phyloP scores from a whole-genome alignment of 2,888 invertebrate species.

The Stramonita haemastoma region DNA sequence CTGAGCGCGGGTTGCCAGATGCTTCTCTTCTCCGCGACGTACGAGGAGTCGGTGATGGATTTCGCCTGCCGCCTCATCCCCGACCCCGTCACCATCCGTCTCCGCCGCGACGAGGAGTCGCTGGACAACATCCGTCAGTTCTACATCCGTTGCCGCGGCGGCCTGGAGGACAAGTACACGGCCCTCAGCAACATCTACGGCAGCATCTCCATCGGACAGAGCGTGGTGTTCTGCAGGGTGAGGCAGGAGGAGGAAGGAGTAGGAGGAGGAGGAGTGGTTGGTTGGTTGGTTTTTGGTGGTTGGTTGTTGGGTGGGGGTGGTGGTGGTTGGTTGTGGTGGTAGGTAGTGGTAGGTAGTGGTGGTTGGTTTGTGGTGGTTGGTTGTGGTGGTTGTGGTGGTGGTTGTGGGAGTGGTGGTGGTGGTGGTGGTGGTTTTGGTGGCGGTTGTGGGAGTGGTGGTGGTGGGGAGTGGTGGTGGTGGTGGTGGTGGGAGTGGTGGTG shows the following conservation, averaged over 20 bases:
- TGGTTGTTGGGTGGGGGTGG: too few species aligned
- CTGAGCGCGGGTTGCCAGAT: conserved; percentile 90
- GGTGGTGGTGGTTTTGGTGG: not conserved
- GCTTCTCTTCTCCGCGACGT: conserved; percentile 99
- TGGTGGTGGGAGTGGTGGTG: too few species aligned
- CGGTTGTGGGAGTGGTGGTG: not conserved
- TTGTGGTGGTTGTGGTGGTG: too few species aligned
- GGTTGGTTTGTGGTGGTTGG: too few species aligned
- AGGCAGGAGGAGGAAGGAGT: conserved; percentile 48
- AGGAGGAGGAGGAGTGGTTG: too few species aligned
- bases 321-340: too few species aligned
- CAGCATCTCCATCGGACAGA: conserved; percentile 96
- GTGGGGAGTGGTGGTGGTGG: not conserved
- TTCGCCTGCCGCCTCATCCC: conserved; percentile 96
- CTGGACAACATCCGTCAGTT: conserved; percentile 98
- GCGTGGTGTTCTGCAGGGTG: conserved; percentile 93
- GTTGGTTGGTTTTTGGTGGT: too few species aligned
- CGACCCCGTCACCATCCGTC: conserved; percentile 86
- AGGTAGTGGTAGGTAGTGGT: too few species aligned
- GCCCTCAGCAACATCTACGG: conserved; percentile 98
- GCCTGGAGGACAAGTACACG: conserved; percentile 91
- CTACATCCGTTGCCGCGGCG: conserved; percentile 92
- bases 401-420: not conserved
- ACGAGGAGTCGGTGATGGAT: conserved; percentile 94
- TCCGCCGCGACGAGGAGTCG: conserved; percentile 93